phyloP scores from a whole-genome alignment of 2,888 invertebrate genomes.

The Archaeoteleia sp. region DNA sequence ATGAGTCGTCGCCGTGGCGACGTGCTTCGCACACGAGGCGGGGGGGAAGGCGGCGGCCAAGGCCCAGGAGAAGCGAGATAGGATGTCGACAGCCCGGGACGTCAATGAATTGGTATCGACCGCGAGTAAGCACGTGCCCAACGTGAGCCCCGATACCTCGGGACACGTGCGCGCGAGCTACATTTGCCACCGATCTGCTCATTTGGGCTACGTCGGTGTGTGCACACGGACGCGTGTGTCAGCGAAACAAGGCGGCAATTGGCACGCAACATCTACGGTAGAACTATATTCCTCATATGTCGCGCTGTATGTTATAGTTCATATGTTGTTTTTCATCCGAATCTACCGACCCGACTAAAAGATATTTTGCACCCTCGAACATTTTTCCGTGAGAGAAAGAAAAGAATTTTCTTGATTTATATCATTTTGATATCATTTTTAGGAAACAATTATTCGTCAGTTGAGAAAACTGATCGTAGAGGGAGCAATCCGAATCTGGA shows the following conservation, averaged over 20 bases:
- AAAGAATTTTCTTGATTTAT: too few relatives aligned
- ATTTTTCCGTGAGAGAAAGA: too few relatives aligned
- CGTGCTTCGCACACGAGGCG: conserved; percentile 39
- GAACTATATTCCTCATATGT: too few relatives aligned
- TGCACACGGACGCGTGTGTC: conserved; percentile 3
- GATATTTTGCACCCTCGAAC: too few relatives aligned
- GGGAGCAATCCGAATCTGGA: too few relatives aligned
- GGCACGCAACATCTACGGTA: neutral
- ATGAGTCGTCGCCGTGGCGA: too few relatives aligned
- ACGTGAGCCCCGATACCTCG: conserved; percentile 37
- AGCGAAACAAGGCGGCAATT: conserved; percentile 1
- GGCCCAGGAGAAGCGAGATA: conserved; percentile 34
- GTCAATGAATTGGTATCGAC: conserved; percentile 59
- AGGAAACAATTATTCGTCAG: too few relatives aligned
- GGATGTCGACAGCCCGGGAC: conserved; percentile 22
- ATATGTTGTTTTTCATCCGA: too few relatives aligned
- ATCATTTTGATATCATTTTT: too few relatives aligned
- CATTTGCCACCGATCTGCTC: conserved; percentile 43
- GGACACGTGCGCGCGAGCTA: conserved; percentile 37
- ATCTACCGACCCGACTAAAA: too few relatives aligned
- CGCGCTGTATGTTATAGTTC: too few relatives aligned
- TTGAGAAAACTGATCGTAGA: too few relatives aligned
- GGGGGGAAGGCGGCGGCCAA: conserved; percentile 42
- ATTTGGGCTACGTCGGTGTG: conserved; percentile 22
- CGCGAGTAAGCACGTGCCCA: conserved; percentile 47